phyloP scores from a whole-genome alignment of 2,888 invertebrate species.

The Aspidiotus destructor region DNA sequence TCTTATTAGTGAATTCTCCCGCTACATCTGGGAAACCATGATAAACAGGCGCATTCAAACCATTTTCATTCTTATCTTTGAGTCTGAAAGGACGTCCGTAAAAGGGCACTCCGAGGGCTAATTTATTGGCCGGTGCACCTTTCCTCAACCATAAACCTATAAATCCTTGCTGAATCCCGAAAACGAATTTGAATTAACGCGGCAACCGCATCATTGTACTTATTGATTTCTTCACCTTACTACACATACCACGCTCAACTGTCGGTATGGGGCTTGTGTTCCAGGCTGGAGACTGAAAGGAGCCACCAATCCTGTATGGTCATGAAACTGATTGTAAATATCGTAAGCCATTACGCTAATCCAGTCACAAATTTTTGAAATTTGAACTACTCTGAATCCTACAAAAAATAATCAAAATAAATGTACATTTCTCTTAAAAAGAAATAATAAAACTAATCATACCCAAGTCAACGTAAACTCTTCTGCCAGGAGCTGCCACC shows the following conservation, averaged over 20 bases:
- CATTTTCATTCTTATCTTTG: not conserved
- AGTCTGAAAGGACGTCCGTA: not conserved
- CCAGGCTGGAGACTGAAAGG: constrained; percentile 20
- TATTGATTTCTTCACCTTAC: too few species aligned
- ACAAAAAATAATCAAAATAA: not conserved
- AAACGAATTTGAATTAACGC: not conserved
- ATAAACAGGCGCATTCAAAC: not conserved
- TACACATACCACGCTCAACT: constrained; percentile 57
- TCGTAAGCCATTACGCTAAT: constrained; percentile 94
- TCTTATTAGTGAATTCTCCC: not conserved
- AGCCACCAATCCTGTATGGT: constrained; percentile 71
- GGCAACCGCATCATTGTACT: too few species aligned
- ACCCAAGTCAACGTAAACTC: not conserved
- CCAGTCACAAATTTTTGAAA: constrained; percentile 84
- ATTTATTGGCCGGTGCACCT: not conserved
- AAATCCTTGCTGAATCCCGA: not conserved
- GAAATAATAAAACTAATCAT: not conserved
- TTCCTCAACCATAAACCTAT: not conserved
- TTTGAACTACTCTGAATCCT: constrained; percentile 79
- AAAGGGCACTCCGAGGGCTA: not conserved
- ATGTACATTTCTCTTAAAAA: not conserved
- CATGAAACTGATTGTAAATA: constrained; percentile 90
- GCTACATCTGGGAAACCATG: not conserved
- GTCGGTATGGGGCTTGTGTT: not conserved
- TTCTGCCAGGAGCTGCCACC: not conserved